phyloP scores from a whole-genome alignment of 2,797 vertebrate species.

The Dryobates pubescens region DNA sequence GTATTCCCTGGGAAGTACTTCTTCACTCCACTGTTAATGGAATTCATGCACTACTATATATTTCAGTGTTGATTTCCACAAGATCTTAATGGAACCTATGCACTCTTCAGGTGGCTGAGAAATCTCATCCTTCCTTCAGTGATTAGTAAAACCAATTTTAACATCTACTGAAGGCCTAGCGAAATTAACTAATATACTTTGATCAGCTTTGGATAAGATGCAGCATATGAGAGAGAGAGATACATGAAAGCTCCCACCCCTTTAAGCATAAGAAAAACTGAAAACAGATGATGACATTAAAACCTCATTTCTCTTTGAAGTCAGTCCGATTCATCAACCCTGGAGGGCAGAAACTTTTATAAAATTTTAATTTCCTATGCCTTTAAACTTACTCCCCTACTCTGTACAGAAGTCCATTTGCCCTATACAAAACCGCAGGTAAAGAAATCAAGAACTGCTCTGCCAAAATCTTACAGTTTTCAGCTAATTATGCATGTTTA shows the following conservation, averaged over 20 bases:
- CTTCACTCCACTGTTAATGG: not conserved
- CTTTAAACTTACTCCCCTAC: conserved; percentile 36
- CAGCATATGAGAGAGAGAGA: not conserved
- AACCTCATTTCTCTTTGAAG: conserved; percentile 47
- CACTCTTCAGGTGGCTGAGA: not conserved
- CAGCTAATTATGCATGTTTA: not conserved
- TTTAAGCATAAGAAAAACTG: conserved; percentile 26
- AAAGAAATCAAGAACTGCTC: not conserved
- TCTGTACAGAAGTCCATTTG: conserved; percentile 25
- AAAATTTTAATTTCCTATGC: conserved; percentile 44
- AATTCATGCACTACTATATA: not conserved
- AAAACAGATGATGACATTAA: conserved; percentile 42
- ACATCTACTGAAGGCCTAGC: not conserved
- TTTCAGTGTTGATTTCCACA: not conserved
- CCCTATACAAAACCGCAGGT: not conserved
- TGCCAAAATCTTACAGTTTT: not conserved
- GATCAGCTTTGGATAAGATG: conserved; percentile 23
- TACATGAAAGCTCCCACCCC: conserved; percentile 23
- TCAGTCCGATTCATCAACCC: conserved; percentile 45
- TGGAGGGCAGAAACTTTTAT: conserved; percentile 35
- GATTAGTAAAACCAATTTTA: conserved; percentile 11
- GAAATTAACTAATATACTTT: conserved; percentile 32
- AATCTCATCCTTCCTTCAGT: not conserved
- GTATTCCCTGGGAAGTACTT: not conserved
- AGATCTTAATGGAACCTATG: not conserved